Evolutionary conservation across 1,140 invertebrate genomes (phyloP), one percentile per base, ranked within the genome.

Genomic region (Dryas iulia): DNA sequence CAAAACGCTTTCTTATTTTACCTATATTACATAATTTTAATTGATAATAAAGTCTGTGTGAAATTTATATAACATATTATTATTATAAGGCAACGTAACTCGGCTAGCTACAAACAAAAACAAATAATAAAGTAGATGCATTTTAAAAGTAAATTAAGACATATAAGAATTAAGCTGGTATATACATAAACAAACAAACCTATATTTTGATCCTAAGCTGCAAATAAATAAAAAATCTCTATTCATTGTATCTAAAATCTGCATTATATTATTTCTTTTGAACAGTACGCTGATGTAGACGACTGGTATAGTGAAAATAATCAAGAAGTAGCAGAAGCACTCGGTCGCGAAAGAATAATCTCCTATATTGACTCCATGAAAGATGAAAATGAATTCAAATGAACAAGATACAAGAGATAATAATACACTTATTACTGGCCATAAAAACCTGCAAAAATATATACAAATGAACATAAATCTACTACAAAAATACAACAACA

Each of bases 311-410:
- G 75, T 54, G 10, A 66, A 74, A 1, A 84, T 26, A 11, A 82
- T 68, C 3, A 83, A 23, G 24, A 78, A 76, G 25, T 85, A 85
- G 47, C 73, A 83, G 35, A 83, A 81, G 28, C 73, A 79, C 63
- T 84, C 81, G 3, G 76, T 79, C 1, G 82, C 81, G 53, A 84
- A 79, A 0, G 75, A 66, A 14, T 84, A 84, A 53, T 86, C 79
- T 23, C 74, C 63, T 28, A 65, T 54, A 3, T 28, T 14, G 2
- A 78, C 25, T 0, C 76, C 81, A 11, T 77, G 82, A 6, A 58
- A 47, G 1, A 83, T 77, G 18, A 78, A 81, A 52, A 84, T 81
- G 7, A 66, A 6, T 67, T 86, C 78, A 3, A 84, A 70, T 7
- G 26, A 30, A 26, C 66, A 47, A 3, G 59, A 64, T 21, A 76